Base-by-base conservation (phyloP, 2,113 vertebrate species). In the Gallinago undulata region DNA sequence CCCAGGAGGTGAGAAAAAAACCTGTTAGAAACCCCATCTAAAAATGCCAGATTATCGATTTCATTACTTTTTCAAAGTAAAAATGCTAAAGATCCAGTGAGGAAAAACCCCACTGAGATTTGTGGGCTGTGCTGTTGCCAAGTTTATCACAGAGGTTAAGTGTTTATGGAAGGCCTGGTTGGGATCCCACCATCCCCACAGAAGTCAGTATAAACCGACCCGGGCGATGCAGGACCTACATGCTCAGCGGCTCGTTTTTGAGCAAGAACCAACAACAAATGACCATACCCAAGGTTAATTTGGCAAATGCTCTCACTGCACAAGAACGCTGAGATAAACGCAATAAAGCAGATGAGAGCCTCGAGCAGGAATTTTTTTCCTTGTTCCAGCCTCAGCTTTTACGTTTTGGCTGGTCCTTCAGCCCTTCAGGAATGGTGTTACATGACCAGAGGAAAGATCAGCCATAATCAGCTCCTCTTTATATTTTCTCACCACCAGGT, bases 191-290 rank as follows among this genome's bases (percentile, higher is more conserved):
- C 24, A 22, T 6, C 67, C 18, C 51, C 74, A 47, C 3, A 27
- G 30, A 30, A 8, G 21, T 5, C 13, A 15, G 45, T 10, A 67
- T 19, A 47, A 80, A 25, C 19, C 7, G 27, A 10, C 19, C 21
- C 5, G 5, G 11, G 24, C 7, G 9, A 81, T 6, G 9, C n/a
- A 19, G 2, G 2, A 45, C 17, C 48, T 25, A 18, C 0, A 0
- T 6, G 47, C 37, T n/a, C 2, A 0, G 37, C 13, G 13, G n/a
- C 51, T 87, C 51, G 6, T 33, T 67, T 88, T 31, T 35, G 57
- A 76, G 37, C 37, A 50, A 39, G 66, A 48, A 45, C 0, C 0
- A 90, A 7, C 9, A 14, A 55, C 25, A 25, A 28, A 17, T 48
- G 47, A 57, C 70, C 53, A 75, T 4, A 27, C 12, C 27, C 31